Conservation (phyloP, 2,113 vertebrate genomes). For the Petromus typicus region DNA sequence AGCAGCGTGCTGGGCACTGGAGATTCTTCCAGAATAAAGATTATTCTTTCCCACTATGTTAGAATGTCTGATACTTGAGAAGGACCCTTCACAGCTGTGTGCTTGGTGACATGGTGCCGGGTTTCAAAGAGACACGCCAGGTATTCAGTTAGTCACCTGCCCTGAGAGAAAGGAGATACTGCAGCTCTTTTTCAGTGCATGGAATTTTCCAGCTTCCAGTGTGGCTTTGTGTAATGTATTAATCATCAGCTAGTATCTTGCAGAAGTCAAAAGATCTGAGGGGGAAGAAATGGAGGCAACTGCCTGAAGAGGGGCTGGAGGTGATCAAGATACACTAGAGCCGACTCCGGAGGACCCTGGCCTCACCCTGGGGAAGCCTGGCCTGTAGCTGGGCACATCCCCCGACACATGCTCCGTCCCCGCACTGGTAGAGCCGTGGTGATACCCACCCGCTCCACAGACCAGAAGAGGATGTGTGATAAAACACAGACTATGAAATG, state of each 20-base stretch:
- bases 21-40: background rate
- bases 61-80: constrained; percentile 27
- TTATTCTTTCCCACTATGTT: background rate
- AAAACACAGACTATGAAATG: background rate
- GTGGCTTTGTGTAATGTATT: background rate
- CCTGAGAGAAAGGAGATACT: constrained; percentile 32
- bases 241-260: constrained; percentile 11
- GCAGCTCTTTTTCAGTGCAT: background rate
- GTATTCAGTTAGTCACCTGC: constrained; percentile 56
- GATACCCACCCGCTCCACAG: background rate
- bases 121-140: background rate
- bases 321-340: rapidly evolving
- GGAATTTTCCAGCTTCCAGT: constrained; percentile 63
- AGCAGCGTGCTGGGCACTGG: background rate
- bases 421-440: background rate
- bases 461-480: background rate
- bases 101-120: background rate
- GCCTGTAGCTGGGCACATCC: too few species aligned
- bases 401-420: background rate
- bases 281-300: background rate
- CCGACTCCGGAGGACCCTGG: rapidly evolving
- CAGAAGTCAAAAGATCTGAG: background rate
- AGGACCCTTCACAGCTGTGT: background rate
- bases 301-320: background rate
- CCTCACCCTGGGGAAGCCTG: background rate